Base-by-base conservation (phyloP, 2,888 invertebrate genomes). In the Tanytarsus gracilentus region DNA sequence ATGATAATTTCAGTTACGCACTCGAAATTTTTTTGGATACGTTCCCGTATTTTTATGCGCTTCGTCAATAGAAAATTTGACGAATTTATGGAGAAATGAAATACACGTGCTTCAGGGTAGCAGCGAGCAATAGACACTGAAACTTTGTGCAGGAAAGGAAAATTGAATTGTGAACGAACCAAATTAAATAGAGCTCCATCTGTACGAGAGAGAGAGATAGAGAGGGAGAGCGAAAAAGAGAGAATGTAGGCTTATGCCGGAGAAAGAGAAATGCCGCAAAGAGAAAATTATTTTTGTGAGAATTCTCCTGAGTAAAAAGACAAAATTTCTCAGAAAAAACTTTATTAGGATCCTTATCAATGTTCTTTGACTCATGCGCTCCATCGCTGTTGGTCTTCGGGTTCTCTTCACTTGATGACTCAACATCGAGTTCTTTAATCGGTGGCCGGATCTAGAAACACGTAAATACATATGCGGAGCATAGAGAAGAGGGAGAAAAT, bases 91-190 rank as follows among this genome's bases (percentile, higher is more conserved):
- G 29, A 48, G 16, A 27, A 58, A n/a, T 11, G 9, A 14, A 4
- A 48, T n/a, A 18, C 58, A 58, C 58, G 58, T 48, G 48, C 58
- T 58, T 14, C 23, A 56, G 52, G 14, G 26, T 23, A 18, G 48
- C 18, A 48, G 27, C 48, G 30, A 58, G 29, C 40, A 48, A 58
- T 18, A 48, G 30, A 48, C 48, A 58, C 58, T 58, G 58, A 58
- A 56, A 18, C 16, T 27, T 40, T 44, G 27, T 30, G 44, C 14
- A 29, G 29, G 29, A 56, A 50, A 11, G 26, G 49, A 50, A 56
- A 56, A 56, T 56, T 44, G 56, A 56, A 56, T 55, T 55, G 55
- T 40, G 55, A 40, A 53, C n/a, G n/a, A n/a, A n/a, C 53, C 27
- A 56, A 56, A 44, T 56, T 56, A 27, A 56, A 56, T 56, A 44